Evolutionary conservation across 2,113 vertebrate genomes (phyloP).

Genomic region (Corvus cornix): DNA sequence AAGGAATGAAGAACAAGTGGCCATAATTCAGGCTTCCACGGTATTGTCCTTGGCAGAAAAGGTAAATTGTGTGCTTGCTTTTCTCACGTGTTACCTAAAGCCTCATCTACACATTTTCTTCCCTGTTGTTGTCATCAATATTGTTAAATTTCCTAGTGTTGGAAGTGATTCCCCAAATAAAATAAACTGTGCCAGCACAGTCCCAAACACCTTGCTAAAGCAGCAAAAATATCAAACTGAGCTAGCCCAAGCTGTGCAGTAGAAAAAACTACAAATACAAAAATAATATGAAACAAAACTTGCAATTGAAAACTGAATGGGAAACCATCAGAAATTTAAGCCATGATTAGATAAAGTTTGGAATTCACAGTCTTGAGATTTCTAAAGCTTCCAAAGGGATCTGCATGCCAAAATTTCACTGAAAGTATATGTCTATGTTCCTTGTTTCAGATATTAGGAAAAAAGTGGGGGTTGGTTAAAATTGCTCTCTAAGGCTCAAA

Average conservation of each 20-base stretch:
- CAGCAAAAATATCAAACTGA: neutral
- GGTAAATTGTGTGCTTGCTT: slow-evolving; percentile 71
- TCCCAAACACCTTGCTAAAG: neutral
- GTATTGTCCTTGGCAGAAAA: slow-evolving; percentile 97
- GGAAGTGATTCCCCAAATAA: neutral
- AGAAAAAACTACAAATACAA: neutral
- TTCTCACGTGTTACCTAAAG: neutral
- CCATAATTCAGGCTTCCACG: slow-evolving; percentile 98
- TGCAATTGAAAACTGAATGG: neutral
- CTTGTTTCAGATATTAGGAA: neutral
- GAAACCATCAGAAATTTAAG: neutral
- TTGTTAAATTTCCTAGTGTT: neutral
- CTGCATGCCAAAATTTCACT: neutral
- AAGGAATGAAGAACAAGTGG: slow-evolving; percentile 98
- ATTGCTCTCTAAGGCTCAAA: neutral
- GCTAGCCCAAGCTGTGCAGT: neutral
- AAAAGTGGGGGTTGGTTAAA: neutral
- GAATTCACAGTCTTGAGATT: neutral
- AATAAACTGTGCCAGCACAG: neutral
- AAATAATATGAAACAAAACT: neutral
- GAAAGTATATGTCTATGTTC: neutral
- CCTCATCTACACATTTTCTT: neutral
- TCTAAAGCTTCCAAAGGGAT: neutral
- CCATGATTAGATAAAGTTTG: neutral
- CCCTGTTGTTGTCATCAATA: neutral